Evolutionary conservation across 1,140 invertebrate species (phyloP).

Genomic region (Homarus americanus): DNA sequence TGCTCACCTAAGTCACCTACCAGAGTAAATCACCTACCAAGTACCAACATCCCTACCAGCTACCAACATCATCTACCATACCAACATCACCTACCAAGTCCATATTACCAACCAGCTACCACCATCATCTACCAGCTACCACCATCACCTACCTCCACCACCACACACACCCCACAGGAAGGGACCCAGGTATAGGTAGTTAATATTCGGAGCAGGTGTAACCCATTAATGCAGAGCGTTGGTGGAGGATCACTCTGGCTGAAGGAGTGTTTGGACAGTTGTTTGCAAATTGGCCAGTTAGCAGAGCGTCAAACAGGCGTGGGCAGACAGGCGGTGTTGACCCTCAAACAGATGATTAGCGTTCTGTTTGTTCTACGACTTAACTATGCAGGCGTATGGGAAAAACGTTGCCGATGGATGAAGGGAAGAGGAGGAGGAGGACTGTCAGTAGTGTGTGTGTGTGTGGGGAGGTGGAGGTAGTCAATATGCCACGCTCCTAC

Average conservation of each 20-base stretch:
- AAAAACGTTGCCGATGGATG: not conserved
- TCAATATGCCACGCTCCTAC: too few relatives aligned
- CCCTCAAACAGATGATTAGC: constrained; percentile 70
- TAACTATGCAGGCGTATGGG: constrained; percentile 56
- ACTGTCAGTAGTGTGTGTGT: not conserved
- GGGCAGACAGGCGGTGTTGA: constrained; percentile 65
- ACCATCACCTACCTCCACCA: not conserved
- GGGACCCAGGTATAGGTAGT: not conserved
- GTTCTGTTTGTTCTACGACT: constrained; percentile 56
- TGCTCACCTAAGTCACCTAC: not conserved
- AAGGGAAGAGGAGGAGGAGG: not conserved
- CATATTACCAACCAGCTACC: not conserved
- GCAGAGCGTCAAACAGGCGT: constrained; percentile 69
- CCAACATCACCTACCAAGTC: not conserved
- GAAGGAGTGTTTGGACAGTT: constrained; percentile 66
- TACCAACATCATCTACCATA: not conserved
- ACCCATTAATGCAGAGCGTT: constrained; percentile 66
- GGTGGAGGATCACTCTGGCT: constrained; percentile 52
- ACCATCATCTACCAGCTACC: not conserved
- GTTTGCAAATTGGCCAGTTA: constrained; percentile 71
- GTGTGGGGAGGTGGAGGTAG: not conserved
- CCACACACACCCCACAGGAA: not conserved
- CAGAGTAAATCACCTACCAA: not conserved
- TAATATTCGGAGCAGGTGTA: constrained; percentile 60
- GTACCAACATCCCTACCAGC: not conserved